phyloP scores from a whole-genome alignment of 2,113 vertebrate genomes.

The Jaculus jaculus region DNA sequence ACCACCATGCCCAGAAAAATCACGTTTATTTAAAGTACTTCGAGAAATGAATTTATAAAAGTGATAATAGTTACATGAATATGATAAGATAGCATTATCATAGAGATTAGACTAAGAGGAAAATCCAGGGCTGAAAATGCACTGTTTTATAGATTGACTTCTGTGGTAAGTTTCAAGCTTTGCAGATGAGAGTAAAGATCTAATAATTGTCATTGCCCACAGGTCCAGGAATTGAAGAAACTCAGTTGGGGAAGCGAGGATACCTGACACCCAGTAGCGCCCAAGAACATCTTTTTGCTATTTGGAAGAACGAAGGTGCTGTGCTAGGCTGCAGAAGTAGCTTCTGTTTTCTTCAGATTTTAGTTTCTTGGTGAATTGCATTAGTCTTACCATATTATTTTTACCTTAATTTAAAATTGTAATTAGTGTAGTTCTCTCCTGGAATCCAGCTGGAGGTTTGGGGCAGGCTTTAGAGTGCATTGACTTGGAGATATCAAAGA shows the following conservation, averaged over 20 bases:
- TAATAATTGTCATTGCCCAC: not conserved
- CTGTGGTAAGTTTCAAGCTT: conserved; percentile 1
- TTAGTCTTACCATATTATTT: not conserved
- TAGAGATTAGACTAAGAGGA: not conserved
- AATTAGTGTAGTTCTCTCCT: not conserved
- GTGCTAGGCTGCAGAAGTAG: not conserved
- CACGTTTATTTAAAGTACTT: not conserved
- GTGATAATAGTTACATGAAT: not conserved
- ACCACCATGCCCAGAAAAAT: not conserved
- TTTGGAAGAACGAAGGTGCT: conserved; percentile 96
- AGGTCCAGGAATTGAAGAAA: conserved; percentile 81
- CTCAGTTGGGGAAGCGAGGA: conserved; percentile 87
- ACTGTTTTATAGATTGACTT: not conserved
- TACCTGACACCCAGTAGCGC: conserved; percentile 93
- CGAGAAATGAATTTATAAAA: not conserved
- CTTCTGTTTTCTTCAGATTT: not conserved
- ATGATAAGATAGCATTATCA: not conserved
- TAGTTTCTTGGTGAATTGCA: not conserved
- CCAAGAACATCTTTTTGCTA: conserved; percentile 87
- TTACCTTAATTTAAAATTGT: not conserved
- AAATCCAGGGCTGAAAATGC: not conserved
- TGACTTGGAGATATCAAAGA: not conserved
- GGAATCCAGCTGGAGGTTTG: not conserved
- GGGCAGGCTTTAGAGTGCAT: not conserved
- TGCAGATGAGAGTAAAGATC: not conserved